A percentile compares a stretch with the other conserved stretches of the same genome.
phyloP scores from a whole-genome alignment of 92 coral and sea anemone genomes.

The Montipora capitata region DNA sequence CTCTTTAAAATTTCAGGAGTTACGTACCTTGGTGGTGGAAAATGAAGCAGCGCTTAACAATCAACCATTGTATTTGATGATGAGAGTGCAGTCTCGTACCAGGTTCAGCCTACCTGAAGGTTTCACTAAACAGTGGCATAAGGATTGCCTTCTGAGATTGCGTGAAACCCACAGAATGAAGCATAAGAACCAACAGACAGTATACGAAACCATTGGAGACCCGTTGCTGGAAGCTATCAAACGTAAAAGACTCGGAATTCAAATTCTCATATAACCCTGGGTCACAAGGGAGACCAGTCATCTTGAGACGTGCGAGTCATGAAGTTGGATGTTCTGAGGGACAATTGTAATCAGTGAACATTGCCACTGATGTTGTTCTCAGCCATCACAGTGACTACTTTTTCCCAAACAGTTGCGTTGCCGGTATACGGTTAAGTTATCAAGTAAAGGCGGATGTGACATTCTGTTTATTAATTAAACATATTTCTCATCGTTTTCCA shows the following conservation, averaged over 20 bases:
- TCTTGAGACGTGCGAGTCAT: background rate
- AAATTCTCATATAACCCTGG: too few relatives aligned
- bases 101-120: background rate
- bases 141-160: slow-evolving; percentile 5
- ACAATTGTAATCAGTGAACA: background rate
- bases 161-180: slow-evolving; percentile 7
- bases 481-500: too few relatives aligned
- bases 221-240: too few relatives aligned
- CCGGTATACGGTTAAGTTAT: background rate
- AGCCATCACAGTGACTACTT: background rate
- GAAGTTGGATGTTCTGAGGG: background rate
- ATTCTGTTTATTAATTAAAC: background rate
- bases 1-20: background rate
- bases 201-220: too few relatives aligned
- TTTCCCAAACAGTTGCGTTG: background rate
- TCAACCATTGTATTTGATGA: background rate
- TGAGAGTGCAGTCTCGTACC: background rate
- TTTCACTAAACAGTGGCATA: background rate
- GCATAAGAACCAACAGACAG: background rate
- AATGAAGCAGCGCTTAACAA: background rate
- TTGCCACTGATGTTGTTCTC: background rate
- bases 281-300: too few relatives aligned
- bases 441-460: background rate
- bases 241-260: too few relatives aligned
- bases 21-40: background rate